Evolutionary conservation across 2,888 invertebrate genomes (phyloP).

Genomic region (Himalopsyche anomala): DNA sequence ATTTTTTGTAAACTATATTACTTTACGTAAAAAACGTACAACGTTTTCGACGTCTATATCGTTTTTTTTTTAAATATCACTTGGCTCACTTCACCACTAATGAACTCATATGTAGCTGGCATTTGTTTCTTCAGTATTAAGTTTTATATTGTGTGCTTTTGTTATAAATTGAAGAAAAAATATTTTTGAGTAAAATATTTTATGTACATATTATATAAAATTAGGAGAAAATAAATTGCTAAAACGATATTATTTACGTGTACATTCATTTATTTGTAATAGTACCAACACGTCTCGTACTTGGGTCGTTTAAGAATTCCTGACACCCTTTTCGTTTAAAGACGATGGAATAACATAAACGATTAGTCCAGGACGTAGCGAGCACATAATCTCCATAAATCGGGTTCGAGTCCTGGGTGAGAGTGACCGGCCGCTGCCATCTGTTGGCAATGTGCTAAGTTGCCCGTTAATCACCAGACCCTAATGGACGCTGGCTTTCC

Average conservation of each 20-base stretch:
- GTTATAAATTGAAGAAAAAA: no score
- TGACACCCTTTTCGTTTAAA: constrained; percentile 37
- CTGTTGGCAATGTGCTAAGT: constrained; percentile 63
- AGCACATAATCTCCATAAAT: constrained; percentile 63
- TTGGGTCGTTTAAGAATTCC: constrained; percentile 31
- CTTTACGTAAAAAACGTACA: no score
- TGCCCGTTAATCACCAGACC: constrained; percentile 63
- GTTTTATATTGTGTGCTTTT: no score
- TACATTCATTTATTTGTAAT: neutral
- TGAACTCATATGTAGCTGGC: no score
- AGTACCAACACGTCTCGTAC: constrained; percentile 11
- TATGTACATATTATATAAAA: no score
- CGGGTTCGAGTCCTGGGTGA: constrained; percentile 59
- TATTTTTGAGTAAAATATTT: no score
- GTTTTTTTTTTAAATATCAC: no score
- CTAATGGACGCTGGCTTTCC: constrained; percentile 22
- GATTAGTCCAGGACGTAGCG: constrained; percentile 45
- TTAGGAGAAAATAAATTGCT: no score
- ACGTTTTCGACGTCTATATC: no score
- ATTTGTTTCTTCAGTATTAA: no score
- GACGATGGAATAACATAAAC: constrained; percentile 27
- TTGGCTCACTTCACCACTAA: no score
- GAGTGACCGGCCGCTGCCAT: constrained; percentile 57
- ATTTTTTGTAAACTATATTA: no score
- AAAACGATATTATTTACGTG: neutral